Evolutionary conservation across 2,113 vertebrate genomes (phyloP).

Genomic region (Ammospiza nelsoni): DNA sequence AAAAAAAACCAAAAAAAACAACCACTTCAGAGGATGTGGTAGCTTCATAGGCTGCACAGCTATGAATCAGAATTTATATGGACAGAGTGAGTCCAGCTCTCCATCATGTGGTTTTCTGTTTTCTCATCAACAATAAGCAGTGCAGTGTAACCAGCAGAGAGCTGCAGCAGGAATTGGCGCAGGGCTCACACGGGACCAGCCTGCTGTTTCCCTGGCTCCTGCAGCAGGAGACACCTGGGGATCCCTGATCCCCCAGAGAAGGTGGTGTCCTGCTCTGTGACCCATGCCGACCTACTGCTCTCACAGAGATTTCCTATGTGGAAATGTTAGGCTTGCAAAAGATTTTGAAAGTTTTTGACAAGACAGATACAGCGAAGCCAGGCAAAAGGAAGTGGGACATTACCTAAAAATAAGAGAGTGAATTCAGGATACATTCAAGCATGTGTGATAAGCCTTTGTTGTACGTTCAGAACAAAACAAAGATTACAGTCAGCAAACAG

Average conservation of each 20-base stretch:
- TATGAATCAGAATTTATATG: neutral
- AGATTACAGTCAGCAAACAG: neutral
- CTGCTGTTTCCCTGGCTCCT: neutral
- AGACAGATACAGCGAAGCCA: neutral
- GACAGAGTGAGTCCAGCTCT: neutral
- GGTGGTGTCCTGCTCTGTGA: accelerated
- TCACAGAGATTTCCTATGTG: accelerated
- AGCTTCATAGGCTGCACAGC: neutral
- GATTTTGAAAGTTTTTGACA: neutral
- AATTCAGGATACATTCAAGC: neutral
- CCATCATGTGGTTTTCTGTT: neutral
- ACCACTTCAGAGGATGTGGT: neutral
- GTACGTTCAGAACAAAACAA: neutral
- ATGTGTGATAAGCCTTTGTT: neutral
- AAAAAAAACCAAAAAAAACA: too few species aligned
- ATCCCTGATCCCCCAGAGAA: neutral
- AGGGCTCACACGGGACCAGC: neutral
- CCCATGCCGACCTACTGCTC: neutral
- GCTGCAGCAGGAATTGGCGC: neutral
- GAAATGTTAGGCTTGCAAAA: neutral
- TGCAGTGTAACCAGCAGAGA: neutral
- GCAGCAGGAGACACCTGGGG: accelerated
- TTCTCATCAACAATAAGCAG: neutral
- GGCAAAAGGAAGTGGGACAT: neutral
- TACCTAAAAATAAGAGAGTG: neutral